A percentile compares a stretch with the other conserved stretches of the same genome.
Conservation (phyloP, 2,888 invertebrate species). For the Nephrotoma appendiculata region DNA sequence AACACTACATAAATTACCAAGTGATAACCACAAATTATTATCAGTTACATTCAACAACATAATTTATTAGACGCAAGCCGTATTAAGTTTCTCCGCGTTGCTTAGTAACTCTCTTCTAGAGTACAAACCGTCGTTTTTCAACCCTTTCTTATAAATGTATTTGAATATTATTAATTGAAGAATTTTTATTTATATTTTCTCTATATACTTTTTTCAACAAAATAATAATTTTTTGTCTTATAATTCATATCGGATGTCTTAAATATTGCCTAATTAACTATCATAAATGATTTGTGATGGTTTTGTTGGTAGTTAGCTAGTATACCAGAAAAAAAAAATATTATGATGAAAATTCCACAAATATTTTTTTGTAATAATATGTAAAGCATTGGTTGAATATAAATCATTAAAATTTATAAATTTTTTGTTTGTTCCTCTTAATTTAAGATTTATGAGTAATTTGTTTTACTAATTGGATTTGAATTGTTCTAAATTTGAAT, state of each 20-base stretch:
- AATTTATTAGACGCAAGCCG: neutral
- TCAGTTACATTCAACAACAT: neutral
- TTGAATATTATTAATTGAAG: neutral
- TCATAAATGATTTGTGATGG: constrained; percentile 2
- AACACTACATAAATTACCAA: neutral
- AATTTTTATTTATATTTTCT: neutral
- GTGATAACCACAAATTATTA: neutral
- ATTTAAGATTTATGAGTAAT: neutral
- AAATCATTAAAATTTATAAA: neutral
- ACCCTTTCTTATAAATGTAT: neutral
- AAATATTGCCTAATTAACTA: constrained; percentile 3
- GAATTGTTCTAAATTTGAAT: neutral
- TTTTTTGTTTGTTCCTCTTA: neutral
- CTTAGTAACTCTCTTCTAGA: neutral
- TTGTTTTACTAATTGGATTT: neutral
- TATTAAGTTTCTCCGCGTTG: neutral
- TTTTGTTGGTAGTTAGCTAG: neutral
- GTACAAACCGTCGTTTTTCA: neutral
- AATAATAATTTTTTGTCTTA: neutral
- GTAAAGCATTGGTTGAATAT: neutral
- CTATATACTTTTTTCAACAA: neutral
- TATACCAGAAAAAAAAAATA: neutral
- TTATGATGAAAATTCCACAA: neutral
- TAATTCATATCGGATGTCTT: constrained; percentile 1
- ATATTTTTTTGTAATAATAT: neutral